These are phyloP conservation scores for Leptinotarsa lineolata DNA, from an alignment of 1,140 invertebrate genomes.

Conservation along the genomic window DNA sequence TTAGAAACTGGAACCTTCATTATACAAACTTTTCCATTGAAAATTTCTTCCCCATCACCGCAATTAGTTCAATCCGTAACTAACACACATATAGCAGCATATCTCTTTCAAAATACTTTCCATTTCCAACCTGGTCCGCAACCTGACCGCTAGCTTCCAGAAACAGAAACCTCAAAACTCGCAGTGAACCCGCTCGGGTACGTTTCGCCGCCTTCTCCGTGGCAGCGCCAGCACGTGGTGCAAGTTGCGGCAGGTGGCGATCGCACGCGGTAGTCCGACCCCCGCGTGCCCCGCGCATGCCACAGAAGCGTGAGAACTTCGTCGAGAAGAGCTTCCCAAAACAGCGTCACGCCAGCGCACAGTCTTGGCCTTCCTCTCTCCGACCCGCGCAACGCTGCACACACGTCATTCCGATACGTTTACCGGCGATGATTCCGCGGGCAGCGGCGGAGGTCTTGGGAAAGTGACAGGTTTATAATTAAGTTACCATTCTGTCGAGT, in stretches of 20 bases:
- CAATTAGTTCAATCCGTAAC: too few species aligned
- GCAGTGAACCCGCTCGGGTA: not conserved
- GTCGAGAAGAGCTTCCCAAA: conserved; percentile 50
- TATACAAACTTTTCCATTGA: too few species aligned
- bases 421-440: conserved; percentile 18
- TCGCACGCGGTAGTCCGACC: conserved; percentile 40
- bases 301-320: conserved; percentile 52
- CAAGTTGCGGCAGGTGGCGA: conserved; percentile 41
- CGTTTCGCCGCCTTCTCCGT: conserved; percentile 15
- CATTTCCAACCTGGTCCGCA: too few species aligned
- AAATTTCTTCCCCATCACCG: too few species aligned
- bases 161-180: not conserved
- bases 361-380: conserved; percentile 40
- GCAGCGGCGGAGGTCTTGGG: not conserved
- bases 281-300: conserved; percentile 40
- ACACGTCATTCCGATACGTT: conserved; percentile 24
- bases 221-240: conserved; percentile 42
- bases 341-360: conserved; percentile 41
- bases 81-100: too few species aligned
- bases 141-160: too few species aligned
- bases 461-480: not conserved
- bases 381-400: conserved; percentile 10
- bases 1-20: too few species aligned
- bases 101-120: too few species aligned
- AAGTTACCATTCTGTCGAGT: too few species aligned